These are phyloP conservation scores for Urophycis tenuis DNA, from an alignment of 2,797 vertebrate species.

Conservation along the genomic window DNA sequence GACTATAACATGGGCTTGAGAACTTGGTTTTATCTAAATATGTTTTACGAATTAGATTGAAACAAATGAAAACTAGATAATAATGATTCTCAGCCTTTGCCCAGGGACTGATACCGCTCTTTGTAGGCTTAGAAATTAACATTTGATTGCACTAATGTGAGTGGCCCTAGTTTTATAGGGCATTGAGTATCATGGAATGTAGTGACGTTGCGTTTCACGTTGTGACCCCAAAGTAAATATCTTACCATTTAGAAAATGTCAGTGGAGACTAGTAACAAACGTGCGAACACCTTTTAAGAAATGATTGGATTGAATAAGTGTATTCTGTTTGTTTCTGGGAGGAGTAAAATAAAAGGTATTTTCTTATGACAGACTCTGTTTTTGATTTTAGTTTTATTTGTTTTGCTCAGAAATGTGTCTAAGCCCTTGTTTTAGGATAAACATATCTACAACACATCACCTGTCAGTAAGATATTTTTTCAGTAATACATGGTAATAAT, in stretches of 20 bases:
- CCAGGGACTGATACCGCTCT: slow-evolving; percentile 16
- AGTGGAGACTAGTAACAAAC: slow-evolving; percentile 24
- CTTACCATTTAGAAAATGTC: slow-evolving; percentile 19
- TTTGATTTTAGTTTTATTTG: neutral
- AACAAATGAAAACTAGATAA: neutral
- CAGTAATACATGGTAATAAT: slow-evolving; percentile 17
- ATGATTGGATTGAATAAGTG: slow-evolving; percentile 10
- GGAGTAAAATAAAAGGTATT: neutral
- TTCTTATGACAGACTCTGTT: slow-evolving; percentile 7
- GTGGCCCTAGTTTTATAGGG: slow-evolving; percentile 71
- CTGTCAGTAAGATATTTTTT: slow-evolving; percentile 8
- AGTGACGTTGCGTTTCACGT: neutral
- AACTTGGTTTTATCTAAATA: neutral
- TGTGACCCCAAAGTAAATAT: slow-evolving; percentile 21
- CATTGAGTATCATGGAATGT: slow-evolving; percentile 28
- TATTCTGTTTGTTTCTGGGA: neutral
- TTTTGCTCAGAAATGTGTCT: neutral
- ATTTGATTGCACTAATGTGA: slow-evolving; percentile 31
- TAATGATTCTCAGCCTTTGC: slow-evolving; percentile 18
- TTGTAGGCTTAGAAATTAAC: slow-evolving; percentile 26
- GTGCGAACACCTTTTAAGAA: slow-evolving; percentile 26
- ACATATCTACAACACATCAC: slow-evolving; percentile 9
- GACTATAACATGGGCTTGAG: slow-evolving; percentile 10
- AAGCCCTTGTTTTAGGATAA: slow-evolving; percentile 1
- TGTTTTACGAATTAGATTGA: neutral